phyloP scores from a whole-genome alignment of 2,888 invertebrate genomes.

The Melieria crassipennis region DNA sequence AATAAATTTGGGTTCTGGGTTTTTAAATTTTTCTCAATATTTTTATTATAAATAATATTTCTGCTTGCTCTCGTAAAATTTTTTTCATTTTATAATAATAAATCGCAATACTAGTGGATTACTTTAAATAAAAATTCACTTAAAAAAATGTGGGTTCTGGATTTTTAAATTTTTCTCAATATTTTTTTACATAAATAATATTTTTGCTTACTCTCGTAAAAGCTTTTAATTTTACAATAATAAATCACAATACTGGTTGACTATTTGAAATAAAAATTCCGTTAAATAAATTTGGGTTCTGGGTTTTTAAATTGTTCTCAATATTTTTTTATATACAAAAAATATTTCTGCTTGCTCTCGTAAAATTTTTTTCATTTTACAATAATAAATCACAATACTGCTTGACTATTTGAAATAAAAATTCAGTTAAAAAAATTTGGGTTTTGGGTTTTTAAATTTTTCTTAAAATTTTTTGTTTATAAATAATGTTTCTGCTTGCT shows the following conservation, averaged over 20 bases:
- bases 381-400: no score
- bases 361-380: neutral
- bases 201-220: neutral
- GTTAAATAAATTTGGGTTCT: neutral
- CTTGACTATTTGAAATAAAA: neutral
- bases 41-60: neutral
- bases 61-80: no score
- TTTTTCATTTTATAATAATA: no score
- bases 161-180: neutral
- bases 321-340: neutral
- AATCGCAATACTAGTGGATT: no score
- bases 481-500: neutral
- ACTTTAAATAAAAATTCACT: no score
- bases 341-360: neutral
- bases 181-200: neutral
- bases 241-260: no score
- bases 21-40: neutral
- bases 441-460: neutral
- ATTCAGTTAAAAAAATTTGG: neutral
- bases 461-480: neutral
- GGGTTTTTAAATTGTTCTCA: neutral
- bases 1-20: neutral
- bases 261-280: neutral
- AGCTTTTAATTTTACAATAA: neutral
- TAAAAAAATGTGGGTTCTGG: no score